Base-by-base conservation (phyloP, 1,140 invertebrate genomes). In the Leptoteleia sp. region DNA sequence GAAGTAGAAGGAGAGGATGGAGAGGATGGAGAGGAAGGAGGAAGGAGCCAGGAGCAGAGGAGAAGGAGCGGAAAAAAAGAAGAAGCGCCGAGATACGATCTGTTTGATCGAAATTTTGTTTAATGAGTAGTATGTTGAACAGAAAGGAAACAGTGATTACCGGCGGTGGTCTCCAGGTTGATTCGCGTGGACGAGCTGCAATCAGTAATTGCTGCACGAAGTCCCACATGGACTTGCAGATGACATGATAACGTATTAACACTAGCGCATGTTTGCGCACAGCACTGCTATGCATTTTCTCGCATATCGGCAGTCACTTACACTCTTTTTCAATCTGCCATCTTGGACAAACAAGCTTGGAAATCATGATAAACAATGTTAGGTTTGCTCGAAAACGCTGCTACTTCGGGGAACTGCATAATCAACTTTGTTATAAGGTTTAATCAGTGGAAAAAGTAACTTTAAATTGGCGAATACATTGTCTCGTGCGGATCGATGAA, bases 161-260 rank as follows among this genome's bases (percentile, higher is more conserved):
- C 68, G 35, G 54, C 52, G 59, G 61, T 76, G 82, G 76, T 77
- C 80, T 79, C 19, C 35, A 79, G 77, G 65, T 79, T 76, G 79
- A 70, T 73, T 81, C 52, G 76, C 80, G 79, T 76, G 76, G 79
- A 71, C 68, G 65, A 62, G 19, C 48, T 59, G 81, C 79, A 83
- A 82, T 83, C 79, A 82, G 79, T 80, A 78, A 81, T 70, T 65
- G 70, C 65, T 55, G 68, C 54, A 62, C 61, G 57, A 54, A 73
- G 55, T 75, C 76, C 57, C 31, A 54, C 62, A 73, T 68, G 68
- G 31, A 68, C 48, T 55, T 33, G 29, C 27, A 68, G 76, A 79
- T 73, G 68, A 79, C 76, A 73, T 68, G 76, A 79, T 79, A 79
- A 79, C 40, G 47, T 73, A 73, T 79, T 79, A 79, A 73, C 68